Evolutionary conservation across 2,113 vertebrate genomes (phyloP).

Genomic region (Coptodon rendalli): DNA sequence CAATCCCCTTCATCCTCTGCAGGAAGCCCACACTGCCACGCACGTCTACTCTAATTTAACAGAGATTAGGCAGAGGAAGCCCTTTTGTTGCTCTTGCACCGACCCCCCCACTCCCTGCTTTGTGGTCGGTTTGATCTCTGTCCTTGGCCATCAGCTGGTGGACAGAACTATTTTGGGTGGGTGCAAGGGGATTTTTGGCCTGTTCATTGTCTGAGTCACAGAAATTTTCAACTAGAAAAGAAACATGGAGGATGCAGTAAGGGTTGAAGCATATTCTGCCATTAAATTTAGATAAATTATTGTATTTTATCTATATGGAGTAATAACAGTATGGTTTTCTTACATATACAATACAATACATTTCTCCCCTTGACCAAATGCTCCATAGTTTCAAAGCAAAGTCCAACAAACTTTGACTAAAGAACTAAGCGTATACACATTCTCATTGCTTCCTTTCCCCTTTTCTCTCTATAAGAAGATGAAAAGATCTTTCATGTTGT

Average conservation of each 20-base stretch:
- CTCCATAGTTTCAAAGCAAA: slow-evolving; percentile 38
- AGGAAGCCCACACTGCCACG: slow-evolving; percentile 10
- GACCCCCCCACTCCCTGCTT: not conserved
- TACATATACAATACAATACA: not conserved
- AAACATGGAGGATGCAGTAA: not conserved
- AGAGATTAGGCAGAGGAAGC: slow-evolving; percentile 43
- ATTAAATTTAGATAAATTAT: not conserved
- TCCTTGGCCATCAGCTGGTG: slow-evolving; percentile 43
- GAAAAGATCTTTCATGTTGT: slow-evolving; percentile 71
- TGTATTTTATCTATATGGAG: not conserved
- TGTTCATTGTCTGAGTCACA: slow-evolving; percentile 42
- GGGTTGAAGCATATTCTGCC: not conserved
- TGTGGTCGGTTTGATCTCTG: slow-evolving; percentile 50
- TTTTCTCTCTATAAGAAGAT: slow-evolving; percentile 51
- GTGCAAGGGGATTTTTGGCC: slow-evolving; percentile 2
- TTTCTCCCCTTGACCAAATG: slow-evolving; percentile 1
- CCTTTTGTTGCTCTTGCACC: slow-evolving; percentile 17
- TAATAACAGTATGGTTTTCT: not conserved
- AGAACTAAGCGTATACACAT: slow-evolving; percentile 5
- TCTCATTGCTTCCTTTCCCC: slow-evolving; percentile 27
- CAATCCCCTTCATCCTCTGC: slow-evolving; percentile 6
- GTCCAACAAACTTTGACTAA: slow-evolving; percentile 38
- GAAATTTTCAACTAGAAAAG: not conserved
- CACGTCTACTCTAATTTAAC: slow-evolving; percentile 36
- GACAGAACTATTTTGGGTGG: slow-evolving; percentile 32